phyloP scores from a whole-genome alignment of 2,113 vertebrate species.

The Daboia siamensis region DNA sequence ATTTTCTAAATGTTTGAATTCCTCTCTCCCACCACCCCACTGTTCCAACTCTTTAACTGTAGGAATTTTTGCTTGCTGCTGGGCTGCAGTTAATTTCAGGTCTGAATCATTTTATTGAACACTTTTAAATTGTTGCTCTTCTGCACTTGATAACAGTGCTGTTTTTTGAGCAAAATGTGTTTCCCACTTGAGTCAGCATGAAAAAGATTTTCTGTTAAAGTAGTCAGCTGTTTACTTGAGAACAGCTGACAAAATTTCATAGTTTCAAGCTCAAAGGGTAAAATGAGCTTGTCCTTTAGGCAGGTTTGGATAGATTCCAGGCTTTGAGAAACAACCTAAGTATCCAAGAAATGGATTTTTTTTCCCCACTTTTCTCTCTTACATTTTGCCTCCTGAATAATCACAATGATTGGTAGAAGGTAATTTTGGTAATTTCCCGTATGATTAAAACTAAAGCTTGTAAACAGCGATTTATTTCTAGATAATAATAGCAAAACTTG shows the following conservation, averaged over 20 bases:
- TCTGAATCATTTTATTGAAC: conserved; percentile 24
- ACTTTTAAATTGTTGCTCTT: conserved; percentile 1
- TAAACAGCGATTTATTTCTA: neutral
- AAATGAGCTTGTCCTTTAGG: conserved; percentile 67
- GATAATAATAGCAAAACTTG: neutral
- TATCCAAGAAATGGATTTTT: neutral
- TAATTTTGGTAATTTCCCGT: conserved; percentile 21
- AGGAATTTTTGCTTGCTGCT: conserved; percentile 10
- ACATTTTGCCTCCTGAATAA: conserved; percentile 8
- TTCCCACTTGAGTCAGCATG: conserved; percentile 36
- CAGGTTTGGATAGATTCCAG: conserved; percentile 18
- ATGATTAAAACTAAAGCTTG: neutral
- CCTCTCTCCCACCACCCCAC: neutral
- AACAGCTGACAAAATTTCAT: conserved; percentile 77
- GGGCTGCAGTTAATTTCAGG: conserved; percentile 1
- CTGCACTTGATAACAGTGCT: neutral
- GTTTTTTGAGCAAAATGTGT: conserved; percentile 18
- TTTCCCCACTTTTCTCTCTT: no score
- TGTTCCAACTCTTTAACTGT: neutral
- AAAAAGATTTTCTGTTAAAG: conserved; percentile 57
- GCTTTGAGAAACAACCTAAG: conserved; percentile 5
- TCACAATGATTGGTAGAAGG: conserved; percentile 51
- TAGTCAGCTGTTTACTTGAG: conserved; percentile 68
- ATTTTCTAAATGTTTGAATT: neutral
- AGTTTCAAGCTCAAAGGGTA: conserved; percentile 62